Conservation (phyloP, 2,113 vertebrate species). For the Thomomys bottae region DNA sequence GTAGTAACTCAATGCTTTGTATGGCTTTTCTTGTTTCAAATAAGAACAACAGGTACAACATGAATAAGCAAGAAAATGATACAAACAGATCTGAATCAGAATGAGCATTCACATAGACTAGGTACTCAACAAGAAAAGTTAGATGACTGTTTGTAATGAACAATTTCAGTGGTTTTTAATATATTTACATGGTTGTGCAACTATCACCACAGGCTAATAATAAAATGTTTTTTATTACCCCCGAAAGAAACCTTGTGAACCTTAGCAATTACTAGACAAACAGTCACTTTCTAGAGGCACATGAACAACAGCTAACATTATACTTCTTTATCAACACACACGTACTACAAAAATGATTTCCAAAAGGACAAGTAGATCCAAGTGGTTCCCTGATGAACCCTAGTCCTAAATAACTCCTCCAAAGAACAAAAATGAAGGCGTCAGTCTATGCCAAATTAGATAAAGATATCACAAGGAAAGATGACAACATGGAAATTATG, state of each 20-base stretch:
- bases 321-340: background rate
- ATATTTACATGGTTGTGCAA: background rate
- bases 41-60: background rate
- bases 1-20: background rate
- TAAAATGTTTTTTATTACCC: constrained; percentile 18
- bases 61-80: constrained; percentile 13
- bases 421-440: background rate
- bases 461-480: background rate
- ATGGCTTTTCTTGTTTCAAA: background rate
- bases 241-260: background rate
- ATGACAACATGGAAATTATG: background rate
- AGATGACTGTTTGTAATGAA: background rate
- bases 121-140: background rate
- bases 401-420: background rate
- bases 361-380: background rate
- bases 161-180: background rate
- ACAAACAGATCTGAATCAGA: background rate
- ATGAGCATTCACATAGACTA: background rate
- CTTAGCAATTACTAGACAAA: background rate
- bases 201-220: background rate
- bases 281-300: background rate
- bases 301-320: background rate
- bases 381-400: background rate
- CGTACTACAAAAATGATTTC: background rate
- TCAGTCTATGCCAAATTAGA: background rate